Evolutionary conservation across 2,113 vertebrate genomes (phyloP), one percentile per base, ranked within the genome.

Genomic region (Madoqua kirkii): DNA sequence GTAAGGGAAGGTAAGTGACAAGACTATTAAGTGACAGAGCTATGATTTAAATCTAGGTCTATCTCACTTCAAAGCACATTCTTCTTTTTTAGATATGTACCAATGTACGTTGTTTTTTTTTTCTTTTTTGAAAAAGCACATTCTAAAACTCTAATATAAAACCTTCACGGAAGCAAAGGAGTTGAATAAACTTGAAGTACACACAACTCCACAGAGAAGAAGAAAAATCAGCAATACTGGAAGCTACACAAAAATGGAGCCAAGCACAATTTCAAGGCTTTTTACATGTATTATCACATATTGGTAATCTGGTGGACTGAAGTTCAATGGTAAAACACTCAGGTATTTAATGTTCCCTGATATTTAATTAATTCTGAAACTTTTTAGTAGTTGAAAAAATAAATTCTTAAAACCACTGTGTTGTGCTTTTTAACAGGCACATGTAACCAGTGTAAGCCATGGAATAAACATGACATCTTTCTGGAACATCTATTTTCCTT

Each of bases 401-500:
- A 64, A 74, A 88, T 31, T 59, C 36, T 94, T 91, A 83, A 95
- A 91, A 85, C n/a, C 64, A 48, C 21, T 76, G 59, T 36, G 11
- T 11, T 78, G n/a, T n/a, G 27, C 33, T 96, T 92, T 87, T 93
- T 25, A 90, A 43, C 25, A 91, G 74, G 25, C 7, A 43, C 40
- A 48, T 3, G 19, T 13, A 81, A 82, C 29, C 50, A 89, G 15
- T 23, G 1, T 90, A 90, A 96, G 17, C 27, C 64, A 55, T 16
- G 31, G 14, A 94, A 91, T 52, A 93, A 97, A 84, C 16, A 57
- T 48, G 19, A 87, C 48, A 90, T 29, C 16, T 95, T 85, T 78
- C 48, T 62, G 52, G 50, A 97, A 93, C 9, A 96, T 21, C 67
- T 94, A 54, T 95, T 94, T 95, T 84, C 54, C 48, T 84, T 93